Conservation (phyloP, 1,140 invertebrate genomes). For the Lithobius niger region DNA sequence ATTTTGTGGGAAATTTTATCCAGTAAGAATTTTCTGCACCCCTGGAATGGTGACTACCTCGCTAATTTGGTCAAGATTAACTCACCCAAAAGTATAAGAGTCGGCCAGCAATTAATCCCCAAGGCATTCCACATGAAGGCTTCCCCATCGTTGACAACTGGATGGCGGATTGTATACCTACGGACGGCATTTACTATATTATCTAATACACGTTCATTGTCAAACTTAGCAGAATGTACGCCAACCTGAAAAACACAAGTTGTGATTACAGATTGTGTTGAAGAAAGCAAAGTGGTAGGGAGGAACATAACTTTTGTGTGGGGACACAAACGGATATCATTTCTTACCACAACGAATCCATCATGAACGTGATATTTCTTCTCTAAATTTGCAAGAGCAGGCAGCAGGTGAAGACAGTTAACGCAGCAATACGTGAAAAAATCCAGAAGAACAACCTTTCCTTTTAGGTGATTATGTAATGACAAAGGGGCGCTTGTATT, state of each 20-base stretch:
- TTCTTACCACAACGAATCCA: constrained; percentile 60
- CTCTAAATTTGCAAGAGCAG: constrained; percentile 65
- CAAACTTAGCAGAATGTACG: constrained; percentile 89
- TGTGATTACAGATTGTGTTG: neutral
- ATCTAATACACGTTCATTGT: constrained; percentile 54
- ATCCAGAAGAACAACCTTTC: constrained; percentile 72
- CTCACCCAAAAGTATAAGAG: constrained; percentile 61
- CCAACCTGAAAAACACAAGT: constrained; percentile 48
- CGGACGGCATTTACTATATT: neutral
- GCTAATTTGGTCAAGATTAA: too few species aligned
- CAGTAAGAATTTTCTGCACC: too few species aligned
- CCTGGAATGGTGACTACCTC: too few species aligned
- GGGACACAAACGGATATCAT: too few species aligned
- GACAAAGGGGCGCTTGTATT: constrained; percentile 54
- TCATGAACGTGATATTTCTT: constrained; percentile 48
- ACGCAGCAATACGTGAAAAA: constrained; percentile 98
- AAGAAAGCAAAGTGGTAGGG: neutral
- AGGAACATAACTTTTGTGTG: too few species aligned
- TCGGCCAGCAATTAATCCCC: constrained; percentile 80
- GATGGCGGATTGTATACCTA: constrained; percentile 39
- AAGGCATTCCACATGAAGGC: constrained; percentile 34
- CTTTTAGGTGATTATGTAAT: constrained; percentile 47
- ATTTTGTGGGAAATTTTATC: too few species aligned
- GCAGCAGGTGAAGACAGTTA: constrained; percentile 89
- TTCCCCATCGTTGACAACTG: constrained; percentile 40